Evolutionary conservation across 2,113 vertebrate species (phyloP), one percentile per base, ranked within the genome.

Genomic region (Chlamydotis undulata): DNA sequence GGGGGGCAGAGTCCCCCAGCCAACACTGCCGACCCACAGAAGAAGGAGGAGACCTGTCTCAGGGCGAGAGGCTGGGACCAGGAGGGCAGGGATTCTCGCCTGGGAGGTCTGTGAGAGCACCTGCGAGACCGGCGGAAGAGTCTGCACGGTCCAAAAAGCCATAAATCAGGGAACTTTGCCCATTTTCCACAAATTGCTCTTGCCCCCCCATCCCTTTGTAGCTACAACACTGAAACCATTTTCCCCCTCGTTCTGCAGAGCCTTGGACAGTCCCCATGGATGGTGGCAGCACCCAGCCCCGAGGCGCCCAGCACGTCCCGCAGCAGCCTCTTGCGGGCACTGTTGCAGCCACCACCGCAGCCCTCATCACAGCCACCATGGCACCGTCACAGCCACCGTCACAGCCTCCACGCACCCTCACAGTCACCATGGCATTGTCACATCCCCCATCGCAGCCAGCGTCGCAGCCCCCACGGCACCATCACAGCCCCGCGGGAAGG

Each of bases 11-110:
- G 14, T 5, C 16, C 25, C 10, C 26, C 17, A 2, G 52, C 19
- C n/a, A 16, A 3, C 0, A 1, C 68, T 50, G 77, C 65, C 7
- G 23, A 5, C 4, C 18, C 15, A 0, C 0, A 0, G 14, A 61
- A 35, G 45, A 37, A 23, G 37, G 25, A 10, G 22, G 25, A 19
- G 5, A 5, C 12, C 8, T 5, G 6, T 19, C 25, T 28, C 64
- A 9, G 21, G 12, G 64, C 1, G 8, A n/a, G 23, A 39, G n/a
- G 55, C 45, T 43, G 37, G 55, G 21, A 25, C 19, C 53, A 16
- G 83, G 21, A 43, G 45, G 29, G 35, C 18, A 60, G 17, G 6
- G 39, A 31, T 28, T 49, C 19, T 70, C 2, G 1, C 29, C 39
- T 10, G 39, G 26, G 56, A 60, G 25, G 49, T 12, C 33, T 15